These are phyloP conservation scores for Engystomops pustulosus DNA, from an alignment of 2,113 vertebrate species.

Conservation along the genomic window DNA sequence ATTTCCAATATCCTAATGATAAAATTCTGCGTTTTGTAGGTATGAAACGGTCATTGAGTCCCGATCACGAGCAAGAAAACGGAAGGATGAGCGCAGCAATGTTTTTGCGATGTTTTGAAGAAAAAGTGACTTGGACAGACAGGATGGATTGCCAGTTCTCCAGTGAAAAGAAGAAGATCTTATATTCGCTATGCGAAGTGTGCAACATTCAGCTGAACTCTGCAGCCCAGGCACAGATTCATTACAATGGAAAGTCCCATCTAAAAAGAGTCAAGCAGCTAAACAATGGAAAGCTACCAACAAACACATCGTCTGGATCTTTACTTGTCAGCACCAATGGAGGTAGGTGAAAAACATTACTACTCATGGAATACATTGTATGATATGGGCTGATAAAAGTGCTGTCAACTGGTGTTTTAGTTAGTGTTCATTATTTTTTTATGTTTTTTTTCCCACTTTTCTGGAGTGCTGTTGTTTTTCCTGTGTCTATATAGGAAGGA, in stretches of 20 bases:
- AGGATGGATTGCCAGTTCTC: constrained; percentile 71
- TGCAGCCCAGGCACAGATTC: constrained; percentile 88
- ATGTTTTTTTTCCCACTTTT: no score
- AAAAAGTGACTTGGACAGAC: constrained; percentile 76
- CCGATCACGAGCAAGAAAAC: constrained; percentile 78
- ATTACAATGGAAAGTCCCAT: constrained; percentile 95
- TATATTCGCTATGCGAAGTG: constrained; percentile 91
- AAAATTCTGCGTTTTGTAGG: constrained; percentile 68
- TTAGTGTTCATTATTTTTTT: no score
- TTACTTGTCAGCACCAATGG: constrained; percentile 70
- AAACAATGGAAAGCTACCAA: constrained; percentile 78
- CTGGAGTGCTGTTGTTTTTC: no score
- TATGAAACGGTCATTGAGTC: constrained; percentile 83
- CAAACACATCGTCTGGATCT: constrained; percentile 63
- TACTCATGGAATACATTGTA: background rate
- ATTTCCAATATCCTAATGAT: background rate
- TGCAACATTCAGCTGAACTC: constrained; percentile 97
- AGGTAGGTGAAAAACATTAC: constrained; percentile 70
- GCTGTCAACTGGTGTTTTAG: no score
- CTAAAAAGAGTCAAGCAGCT: constrained; percentile 89
- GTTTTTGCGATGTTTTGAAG: constrained; percentile 76
- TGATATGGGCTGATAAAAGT: no score
- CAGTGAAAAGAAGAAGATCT: constrained; percentile 85
- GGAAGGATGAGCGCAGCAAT: constrained; percentile 81
- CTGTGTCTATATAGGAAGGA: no score